Percentiles rank a stretch among this genome's conserved stretches.
Conservation (phyloP, 2,888 invertebrate species). For the Drosophila sordidula region DNA sequence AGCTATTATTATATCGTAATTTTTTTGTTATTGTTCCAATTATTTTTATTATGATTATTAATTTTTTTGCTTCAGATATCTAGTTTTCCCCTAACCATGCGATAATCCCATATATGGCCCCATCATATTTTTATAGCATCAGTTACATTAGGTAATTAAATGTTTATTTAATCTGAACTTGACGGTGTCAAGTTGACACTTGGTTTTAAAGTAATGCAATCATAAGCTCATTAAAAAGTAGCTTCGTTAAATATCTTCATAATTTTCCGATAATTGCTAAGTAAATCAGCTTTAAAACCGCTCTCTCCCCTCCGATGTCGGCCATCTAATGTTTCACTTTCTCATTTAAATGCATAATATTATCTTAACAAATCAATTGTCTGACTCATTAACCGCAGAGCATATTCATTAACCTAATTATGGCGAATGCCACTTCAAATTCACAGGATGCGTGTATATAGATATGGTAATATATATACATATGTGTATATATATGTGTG, state of each 20-base stretch:
- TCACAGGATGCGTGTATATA: conserved; percentile 25
- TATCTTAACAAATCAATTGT: conserved; percentile 49
- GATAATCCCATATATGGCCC: too few relatives aligned
- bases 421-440: conserved; percentile 32
- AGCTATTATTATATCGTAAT: too few relatives aligned
- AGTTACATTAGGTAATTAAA: too few relatives aligned
- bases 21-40: too few relatives aligned
- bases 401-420: conserved; percentile 60
- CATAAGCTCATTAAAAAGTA: not conserved
- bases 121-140: too few relatives aligned
- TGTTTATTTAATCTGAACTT: too few relatives aligned
- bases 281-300: conserved; percentile 3
- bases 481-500: conserved; percentile 15
- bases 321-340: not conserved
- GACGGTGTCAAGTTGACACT: too few relatives aligned
- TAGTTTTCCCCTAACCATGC: too few relatives aligned
- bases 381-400: conserved; percentile 42
- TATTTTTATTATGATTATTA: too few relatives aligned
- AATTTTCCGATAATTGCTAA: conserved; percentile 9
- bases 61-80: too few relatives aligned
- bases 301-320: not conserved
- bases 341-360: conserved; percentile 32
- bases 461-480: conserved; percentile 3
- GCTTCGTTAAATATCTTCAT: not conserved
- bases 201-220: not conserved